Conservation (phyloP, 2,888 invertebrate species). For the Gibbula magus region DNA sequence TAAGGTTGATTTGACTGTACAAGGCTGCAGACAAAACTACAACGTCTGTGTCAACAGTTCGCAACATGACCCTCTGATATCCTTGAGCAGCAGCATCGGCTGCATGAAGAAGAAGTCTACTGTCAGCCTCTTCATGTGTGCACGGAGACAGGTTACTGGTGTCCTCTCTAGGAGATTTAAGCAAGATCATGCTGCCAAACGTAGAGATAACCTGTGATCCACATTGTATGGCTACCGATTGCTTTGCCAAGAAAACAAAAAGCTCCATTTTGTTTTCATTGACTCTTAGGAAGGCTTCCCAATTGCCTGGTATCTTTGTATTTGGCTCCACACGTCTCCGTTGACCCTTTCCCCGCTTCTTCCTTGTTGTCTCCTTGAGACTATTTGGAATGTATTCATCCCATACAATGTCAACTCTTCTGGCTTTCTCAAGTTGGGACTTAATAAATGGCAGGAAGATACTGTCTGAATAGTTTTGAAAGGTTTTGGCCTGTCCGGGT, state of each 20-base stretch:
- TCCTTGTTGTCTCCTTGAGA: constrained; percentile 41
- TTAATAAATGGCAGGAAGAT: not conserved
- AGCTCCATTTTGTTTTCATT: constrained; percentile 44
- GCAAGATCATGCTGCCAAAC: not conserved
- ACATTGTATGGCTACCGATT: not conserved
- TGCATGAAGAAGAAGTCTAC: not conserved
- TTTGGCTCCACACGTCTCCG: constrained; percentile 32
- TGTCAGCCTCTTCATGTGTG: not conserved
- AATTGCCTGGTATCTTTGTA: constrained; percentile 32
- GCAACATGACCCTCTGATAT: not conserved
- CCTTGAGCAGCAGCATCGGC: not conserved
- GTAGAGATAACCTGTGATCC: not conserved
- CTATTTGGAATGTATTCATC: constrained; percentile 39
- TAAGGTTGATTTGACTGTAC: not conserved
- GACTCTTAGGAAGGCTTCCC: constrained; percentile 34
- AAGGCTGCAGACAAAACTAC: not conserved
- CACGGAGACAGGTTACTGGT: not conserved
- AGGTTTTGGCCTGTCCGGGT: constrained; percentile 31
- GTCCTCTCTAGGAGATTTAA: not conserved
- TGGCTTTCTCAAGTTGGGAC: not conserved
- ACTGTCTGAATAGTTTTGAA: constrained; percentile 29
- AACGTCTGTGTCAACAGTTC: not conserved
- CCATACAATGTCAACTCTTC: constrained; percentile 43
- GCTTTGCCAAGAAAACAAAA: constrained; percentile 31
- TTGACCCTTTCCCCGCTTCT: constrained; percentile 42